Evolutionary conservation across 1,140 invertebrate genomes (phyloP), one percentile per base, ranked within the genome.

Genomic region (Lordiphosa mommai): DNA sequence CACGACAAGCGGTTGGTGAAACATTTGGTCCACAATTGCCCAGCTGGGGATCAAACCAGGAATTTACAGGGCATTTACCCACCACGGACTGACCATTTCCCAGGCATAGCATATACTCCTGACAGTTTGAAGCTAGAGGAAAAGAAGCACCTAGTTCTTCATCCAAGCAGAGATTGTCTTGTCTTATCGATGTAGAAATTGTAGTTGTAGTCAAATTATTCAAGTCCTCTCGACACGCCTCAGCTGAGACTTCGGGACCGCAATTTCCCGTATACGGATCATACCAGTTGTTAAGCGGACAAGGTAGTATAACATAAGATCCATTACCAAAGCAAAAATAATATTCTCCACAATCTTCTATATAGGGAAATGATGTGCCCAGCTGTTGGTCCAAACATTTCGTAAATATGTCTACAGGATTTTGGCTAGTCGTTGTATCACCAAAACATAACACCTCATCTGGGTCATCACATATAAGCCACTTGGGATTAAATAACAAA

Each of bases 11-110:
- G 0, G 69, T 77, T 0, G 56, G 52, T 2, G 79, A 61, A 3
- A 85, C 66, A 41, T 73, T 49, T 2, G 61, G 61, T 0, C 79
- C 79, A 52, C 79, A 85, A 10, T 48, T 41, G 6, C 72, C 70
- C 2, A 38, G 38, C 10, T 37, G 40, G 6, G 79, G 79, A 51
- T 85, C 56, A 16, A 71, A 85, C 64, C 70, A 84, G 2, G 79
- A 40, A 46, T 73, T 73, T 0, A 37, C 4, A 6, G 72, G 72
- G 32, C 79, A 85, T 5, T 53, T 53, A 2, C 60, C 56, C 0
- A 46, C 37, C 0, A 38, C n/a, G 4, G 51, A 77, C 12, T 53
- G 20, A n/a, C 67, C 77, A 38, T 52, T 49, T 3, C 66, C 66
- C 12, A 70, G 52, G 38, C 79, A 85, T 5, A 67, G 10, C n/a